These are phyloP conservation scores for Eristalis pertinax DNA, from an alignment of 2,888 invertebrate species.

Conservation along the genomic window DNA sequence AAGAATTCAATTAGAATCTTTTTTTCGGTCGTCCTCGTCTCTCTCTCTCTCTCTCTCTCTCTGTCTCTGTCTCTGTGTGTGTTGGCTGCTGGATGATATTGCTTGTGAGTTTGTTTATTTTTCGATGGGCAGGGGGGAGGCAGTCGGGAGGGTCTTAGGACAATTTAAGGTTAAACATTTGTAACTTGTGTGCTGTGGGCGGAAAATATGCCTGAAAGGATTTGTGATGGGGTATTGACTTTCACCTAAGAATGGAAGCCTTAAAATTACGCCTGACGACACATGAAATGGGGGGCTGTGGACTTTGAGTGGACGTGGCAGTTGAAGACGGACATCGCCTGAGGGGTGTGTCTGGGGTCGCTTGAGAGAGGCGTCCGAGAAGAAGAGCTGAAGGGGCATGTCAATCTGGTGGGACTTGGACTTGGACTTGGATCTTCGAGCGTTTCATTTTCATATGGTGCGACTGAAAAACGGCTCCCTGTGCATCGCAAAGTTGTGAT, in stretches of 20 bases:
- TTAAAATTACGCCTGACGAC: neutral
- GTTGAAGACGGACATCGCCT: no score
- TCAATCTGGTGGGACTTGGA: no score
- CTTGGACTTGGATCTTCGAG: no score
- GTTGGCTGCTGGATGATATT: neutral
- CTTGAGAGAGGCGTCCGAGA: no score
- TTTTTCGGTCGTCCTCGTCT: constrained; percentile 3
- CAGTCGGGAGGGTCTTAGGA: neutral
- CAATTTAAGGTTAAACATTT: constrained; percentile 7
- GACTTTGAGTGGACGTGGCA: neutral
- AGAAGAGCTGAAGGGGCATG: no score
- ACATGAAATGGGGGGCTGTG: neutral
- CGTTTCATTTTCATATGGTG: no score
- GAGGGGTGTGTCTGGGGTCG: no score
- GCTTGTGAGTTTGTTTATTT: constrained; percentile 10
- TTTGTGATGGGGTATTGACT: neutral
- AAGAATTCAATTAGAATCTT: constrained; percentile 57
- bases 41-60: neutral
- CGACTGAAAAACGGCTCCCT: no score
- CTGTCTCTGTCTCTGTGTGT: neutral
- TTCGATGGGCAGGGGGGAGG: neutral
- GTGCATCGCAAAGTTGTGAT: no score
- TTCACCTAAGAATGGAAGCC: neutral
- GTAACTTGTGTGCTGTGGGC: constrained; percentile 18
- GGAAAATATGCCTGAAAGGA: constrained; percentile 26